These are phyloP conservation scores for Monomorium pharaonis DNA, from an alignment of 1,140 invertebrate genomes.

Conservation along the genomic window DNA sequence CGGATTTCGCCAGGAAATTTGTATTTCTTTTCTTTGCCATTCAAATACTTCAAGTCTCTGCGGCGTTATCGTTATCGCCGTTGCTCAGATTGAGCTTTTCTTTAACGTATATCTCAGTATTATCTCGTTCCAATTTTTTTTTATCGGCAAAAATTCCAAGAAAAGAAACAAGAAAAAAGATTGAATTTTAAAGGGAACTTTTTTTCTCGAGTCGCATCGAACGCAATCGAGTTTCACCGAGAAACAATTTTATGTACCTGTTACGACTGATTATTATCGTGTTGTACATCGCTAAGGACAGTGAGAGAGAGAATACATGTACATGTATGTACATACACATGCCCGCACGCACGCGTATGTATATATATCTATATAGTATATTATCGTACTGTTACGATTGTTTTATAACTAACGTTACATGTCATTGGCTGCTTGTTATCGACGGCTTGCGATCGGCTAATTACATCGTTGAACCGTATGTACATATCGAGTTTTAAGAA, in stretches of 20 bases:
- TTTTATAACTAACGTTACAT: constrained; percentile 72
- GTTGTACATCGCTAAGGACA: constrained; percentile 44
- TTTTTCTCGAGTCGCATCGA: constrained; percentile 32
- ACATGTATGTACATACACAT: constrained; percentile 50
- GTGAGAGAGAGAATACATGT: constrained; percentile 51
- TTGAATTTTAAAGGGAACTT: background rate
- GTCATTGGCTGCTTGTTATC: constrained; percentile 68
- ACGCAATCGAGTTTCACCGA: constrained; percentile 32
- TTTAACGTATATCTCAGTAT: background rate
- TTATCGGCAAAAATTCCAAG: background rate
- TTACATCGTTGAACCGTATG: constrained; percentile 55
- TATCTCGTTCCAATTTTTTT: background rate
- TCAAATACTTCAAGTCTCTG: background rate
- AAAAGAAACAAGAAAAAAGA: background rate
- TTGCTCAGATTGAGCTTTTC: background rate
- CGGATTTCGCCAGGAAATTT: background rate
- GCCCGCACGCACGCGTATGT: constrained; percentile 45
- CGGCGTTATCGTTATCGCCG: background rate
- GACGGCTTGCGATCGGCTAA: constrained; percentile 60
- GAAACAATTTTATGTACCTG: constrained; percentile 69
- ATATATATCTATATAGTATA: constrained; percentile 62
- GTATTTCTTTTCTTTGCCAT: background rate
- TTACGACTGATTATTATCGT: constrained; percentile 63
- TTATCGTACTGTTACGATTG: constrained; percentile 56
- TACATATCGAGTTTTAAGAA: constrained; percentile 68